Evolutionary conservation across 2,113 vertebrate genomes (phyloP).

Genomic region (Amazona vittata): DNA sequence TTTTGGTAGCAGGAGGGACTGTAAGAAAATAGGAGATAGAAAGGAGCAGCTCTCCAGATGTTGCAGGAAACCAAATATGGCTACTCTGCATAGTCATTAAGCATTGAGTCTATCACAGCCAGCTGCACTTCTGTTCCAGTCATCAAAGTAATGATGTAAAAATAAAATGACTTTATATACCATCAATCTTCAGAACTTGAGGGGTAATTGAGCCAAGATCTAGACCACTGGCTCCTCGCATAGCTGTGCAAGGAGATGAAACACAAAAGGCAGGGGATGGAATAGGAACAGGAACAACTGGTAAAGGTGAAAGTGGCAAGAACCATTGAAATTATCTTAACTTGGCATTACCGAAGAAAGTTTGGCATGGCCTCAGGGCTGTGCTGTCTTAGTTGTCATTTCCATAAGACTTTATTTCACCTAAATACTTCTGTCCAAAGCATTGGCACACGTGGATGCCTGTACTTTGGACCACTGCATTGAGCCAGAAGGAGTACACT

Average conservation of each 20-base stretch:
- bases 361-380: neutral
- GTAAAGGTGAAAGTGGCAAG: neutral
- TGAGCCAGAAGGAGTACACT: neutral
- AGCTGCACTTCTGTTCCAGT: neutral
- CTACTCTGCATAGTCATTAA: neutral
- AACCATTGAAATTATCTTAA: neutral
- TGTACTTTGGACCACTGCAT: neutral
- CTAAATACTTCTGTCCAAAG: neutral
- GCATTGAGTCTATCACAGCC: neutral
- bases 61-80: neutral
- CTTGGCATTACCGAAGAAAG: neutral
- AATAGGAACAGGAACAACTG: neutral
- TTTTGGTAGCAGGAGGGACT: neutral
- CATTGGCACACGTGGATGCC: rapidly evolving
- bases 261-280: neutral
- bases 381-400: neutral
- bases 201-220: neutral
- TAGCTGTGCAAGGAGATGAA: neutral
- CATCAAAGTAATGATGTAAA: neutral
- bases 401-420: neutral
- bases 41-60: neutral
- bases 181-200: neutral
- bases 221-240: neutral
- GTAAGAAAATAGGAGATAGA: neutral
- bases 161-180: neutral